These are phyloP conservation scores for Formica exsecta DNA, from an alignment of 1,140 invertebrate species.

Conservation along the genomic window DNA sequence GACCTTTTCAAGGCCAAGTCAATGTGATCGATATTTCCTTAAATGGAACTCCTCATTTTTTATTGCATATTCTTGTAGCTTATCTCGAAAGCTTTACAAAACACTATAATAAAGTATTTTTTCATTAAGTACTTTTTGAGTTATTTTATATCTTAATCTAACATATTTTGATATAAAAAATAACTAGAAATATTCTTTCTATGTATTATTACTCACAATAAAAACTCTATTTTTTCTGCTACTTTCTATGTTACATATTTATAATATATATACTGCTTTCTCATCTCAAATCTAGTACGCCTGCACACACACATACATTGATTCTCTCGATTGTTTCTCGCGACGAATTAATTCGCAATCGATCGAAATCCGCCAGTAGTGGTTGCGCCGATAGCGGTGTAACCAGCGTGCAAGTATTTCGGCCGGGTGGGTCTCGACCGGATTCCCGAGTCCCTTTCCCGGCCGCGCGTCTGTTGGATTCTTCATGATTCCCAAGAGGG, in stretches of 20 bases:
- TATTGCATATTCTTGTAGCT: too few relatives aligned
- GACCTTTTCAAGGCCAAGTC: too few relatives aligned
- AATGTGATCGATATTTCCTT: too few relatives aligned
- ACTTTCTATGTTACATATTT: background rate
- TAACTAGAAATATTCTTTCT: background rate
- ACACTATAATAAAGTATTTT: too few relatives aligned
- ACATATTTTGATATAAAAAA: too few relatives aligned
- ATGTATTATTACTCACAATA: background rate
- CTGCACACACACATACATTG: background rate
- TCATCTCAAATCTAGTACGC: background rate
- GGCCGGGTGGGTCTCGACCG: slow-evolving; percentile 70
- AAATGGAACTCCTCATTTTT: too few relatives aligned
- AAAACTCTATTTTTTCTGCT: background rate
- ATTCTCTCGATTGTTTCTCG: slow-evolving; percentile 17
- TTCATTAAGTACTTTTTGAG: too few relatives aligned
- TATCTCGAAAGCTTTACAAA: too few relatives aligned
- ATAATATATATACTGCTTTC: background rate
- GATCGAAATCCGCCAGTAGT: slow-evolving; percentile 24
- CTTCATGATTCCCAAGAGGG: slow-evolving; percentile 71
- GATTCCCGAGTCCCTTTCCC: slow-evolving; percentile 73
- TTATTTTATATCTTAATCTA: too few relatives aligned
- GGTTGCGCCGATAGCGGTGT: slow-evolving; percentile 30
- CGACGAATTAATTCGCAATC: slow-evolving; percentile 69
- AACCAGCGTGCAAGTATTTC: slow-evolving; percentile 69
- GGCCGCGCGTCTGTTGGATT: slow-evolving; percentile 61